phyloP scores from a whole-genome alignment of 2,113 vertebrate species.

The Romanogobio albipinnatus region DNA sequence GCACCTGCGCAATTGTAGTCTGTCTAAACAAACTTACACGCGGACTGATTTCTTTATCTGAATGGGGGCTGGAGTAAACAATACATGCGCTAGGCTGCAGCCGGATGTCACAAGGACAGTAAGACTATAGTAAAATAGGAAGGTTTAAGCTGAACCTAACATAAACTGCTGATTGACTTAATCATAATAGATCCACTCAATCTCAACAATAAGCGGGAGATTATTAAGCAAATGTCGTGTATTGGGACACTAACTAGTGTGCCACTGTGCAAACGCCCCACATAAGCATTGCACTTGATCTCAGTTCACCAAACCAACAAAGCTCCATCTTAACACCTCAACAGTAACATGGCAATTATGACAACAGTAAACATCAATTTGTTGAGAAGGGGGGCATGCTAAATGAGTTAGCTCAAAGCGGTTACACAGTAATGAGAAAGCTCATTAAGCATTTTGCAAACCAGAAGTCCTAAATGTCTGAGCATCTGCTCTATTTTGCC shows the following conservation, averaged over 20 bases:
- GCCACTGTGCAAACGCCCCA: conserved; percentile 4
- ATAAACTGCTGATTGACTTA: background rate
- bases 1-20: conserved; percentile 53
- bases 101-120: background rate
- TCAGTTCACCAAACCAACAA: conserved; percentile 32
- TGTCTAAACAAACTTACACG: conserved; percentile 53
- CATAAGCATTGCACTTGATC: background rate
- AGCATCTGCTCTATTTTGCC: conserved; percentile 34
- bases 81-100: background rate
- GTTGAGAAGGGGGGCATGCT: conserved; percentile 25
- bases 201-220: background rate
- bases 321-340: conserved; percentile 30
- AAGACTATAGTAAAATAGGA: background rate
- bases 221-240: conserved; percentile 32
- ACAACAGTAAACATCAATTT: conserved; percentile 46
- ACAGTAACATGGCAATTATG: conserved; percentile 54
- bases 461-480: conserved; percentile 25
- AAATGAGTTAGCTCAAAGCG: conserved; percentile 39
- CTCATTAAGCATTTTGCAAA: conserved; percentile 35
- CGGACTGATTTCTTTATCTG: conserved; percentile 32
- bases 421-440: conserved; percentile 39
- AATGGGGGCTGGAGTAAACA: conserved; percentile 6
- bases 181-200: background rate
- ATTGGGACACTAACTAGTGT: background rate
- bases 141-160: background rate